These are phyloP conservation scores for Pachycephala philippinensis DNA, from an alignment of 2,113 vertebrate species.

Conservation along the genomic window DNA sequence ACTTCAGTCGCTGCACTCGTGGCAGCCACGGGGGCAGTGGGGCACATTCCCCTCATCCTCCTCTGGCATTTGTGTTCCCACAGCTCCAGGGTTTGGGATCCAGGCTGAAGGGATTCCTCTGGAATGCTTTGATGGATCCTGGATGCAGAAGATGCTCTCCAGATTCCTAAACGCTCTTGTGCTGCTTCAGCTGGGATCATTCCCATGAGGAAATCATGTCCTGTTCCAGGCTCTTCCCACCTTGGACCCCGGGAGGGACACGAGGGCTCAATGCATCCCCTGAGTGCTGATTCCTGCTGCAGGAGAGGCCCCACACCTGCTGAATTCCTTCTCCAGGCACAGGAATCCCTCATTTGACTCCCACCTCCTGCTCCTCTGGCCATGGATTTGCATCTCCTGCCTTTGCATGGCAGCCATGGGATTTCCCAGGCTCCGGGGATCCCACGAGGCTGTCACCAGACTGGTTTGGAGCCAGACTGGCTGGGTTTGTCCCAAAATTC, in stretches of 20 bases:
- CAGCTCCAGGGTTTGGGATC: not conserved
- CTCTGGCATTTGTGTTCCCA: not conserved
- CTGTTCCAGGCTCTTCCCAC: not conserved
- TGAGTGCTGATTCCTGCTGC: not conserved
- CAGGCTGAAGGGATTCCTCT: not conserved
- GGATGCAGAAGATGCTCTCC: not conserved
- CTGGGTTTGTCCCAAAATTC: not conserved
- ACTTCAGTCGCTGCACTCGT: not conserved
- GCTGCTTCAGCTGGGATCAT: not conserved
- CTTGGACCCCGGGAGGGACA: not conserved
- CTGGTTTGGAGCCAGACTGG: not conserved
- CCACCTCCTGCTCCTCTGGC: not conserved
- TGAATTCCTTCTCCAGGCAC: not conserved
- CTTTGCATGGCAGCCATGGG: not conserved
- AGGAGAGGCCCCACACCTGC: not conserved
- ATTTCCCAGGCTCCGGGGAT: not conserved
- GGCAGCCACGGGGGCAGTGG: not conserved
- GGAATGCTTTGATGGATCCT: not conserved
- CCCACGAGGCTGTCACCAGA: not conserved
- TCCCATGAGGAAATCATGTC: rapidly evolving
- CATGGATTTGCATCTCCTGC: not conserved
- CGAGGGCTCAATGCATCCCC: not conserved
- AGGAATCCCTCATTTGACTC: not conserved
- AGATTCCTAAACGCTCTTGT: not conserved
- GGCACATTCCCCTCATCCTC: not conserved